phyloP scores from a whole-genome alignment of 2,113 vertebrate species.

The Girardinichthys multiradiatus region DNA sequence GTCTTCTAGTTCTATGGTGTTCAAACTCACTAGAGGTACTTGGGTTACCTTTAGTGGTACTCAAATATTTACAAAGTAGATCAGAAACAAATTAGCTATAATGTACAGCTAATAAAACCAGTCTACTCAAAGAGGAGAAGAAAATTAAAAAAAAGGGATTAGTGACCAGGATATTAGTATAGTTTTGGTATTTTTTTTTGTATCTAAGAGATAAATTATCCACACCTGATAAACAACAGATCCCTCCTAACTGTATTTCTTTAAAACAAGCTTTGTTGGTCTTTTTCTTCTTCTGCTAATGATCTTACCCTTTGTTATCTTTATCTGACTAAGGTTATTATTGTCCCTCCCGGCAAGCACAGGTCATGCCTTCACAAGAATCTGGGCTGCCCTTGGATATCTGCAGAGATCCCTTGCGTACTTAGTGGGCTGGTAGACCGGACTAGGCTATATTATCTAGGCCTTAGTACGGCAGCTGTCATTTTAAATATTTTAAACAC shows the following conservation, averaged over 20 bases:
- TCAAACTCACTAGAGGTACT: not conserved
- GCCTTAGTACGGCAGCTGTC: not conserved
- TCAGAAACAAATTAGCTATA: not conserved
- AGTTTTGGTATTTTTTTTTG: no score
- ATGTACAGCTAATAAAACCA: not conserved
- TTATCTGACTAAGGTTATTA: not conserved
- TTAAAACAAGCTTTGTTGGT: not conserved
- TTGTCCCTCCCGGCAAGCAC: not conserved
- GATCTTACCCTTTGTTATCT: not conserved
- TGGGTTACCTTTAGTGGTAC: not conserved
- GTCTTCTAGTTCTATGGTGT: not conserved
- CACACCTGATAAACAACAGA: not conserved
- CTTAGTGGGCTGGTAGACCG: no score
- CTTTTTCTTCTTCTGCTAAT: not conserved
- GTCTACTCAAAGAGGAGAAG: not conserved
- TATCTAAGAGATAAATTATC: no score
- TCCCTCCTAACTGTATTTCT: not conserved
- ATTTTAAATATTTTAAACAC: not conserved
- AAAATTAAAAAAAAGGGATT: not conserved
- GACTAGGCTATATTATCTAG: not conserved
- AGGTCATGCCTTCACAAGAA: no score
- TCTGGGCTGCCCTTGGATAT: no score
- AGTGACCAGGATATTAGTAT: not conserved
- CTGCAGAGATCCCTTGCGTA: no score
- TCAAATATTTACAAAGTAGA: not conserved